Evolutionary conservation across 1,140 invertebrate species (phyloP).

Genomic region (Hyphantria cunea): DNA sequence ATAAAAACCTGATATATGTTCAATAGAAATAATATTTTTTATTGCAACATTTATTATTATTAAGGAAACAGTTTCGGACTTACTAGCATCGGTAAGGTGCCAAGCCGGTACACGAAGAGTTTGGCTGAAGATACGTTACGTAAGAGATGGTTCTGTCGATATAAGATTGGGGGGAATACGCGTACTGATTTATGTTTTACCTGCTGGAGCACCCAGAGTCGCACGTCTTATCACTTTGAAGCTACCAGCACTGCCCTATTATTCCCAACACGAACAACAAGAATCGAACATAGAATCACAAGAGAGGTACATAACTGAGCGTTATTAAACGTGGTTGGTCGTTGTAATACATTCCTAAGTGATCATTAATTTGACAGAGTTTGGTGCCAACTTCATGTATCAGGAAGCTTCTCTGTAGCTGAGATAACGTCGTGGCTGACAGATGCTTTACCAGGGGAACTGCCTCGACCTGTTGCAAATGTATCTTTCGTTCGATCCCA

Average conservation of each 20-base stretch:
- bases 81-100: constrained; percentile 69
- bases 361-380: constrained; percentile 34
- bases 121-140: constrained; percentile 58
- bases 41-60: constrained; percentile 11
- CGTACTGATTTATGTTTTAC: constrained; percentile 63
- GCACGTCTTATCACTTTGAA: constrained; percentile 59
- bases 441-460: constrained; percentile 60
- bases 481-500: constrained; percentile 59
- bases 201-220: constrained; percentile 66
- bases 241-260: constrained; percentile 61
- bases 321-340: not conserved
- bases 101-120: constrained; percentile 69
- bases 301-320: constrained; percentile 36
- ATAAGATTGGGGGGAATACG: constrained; percentile 41
- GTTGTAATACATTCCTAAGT: not conserved
- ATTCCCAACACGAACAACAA: constrained; percentile 58
- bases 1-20: not conserved
- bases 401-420: constrained; percentile 69
- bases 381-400: constrained; percentile 57
- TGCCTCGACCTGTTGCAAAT: constrained; percentile 58
- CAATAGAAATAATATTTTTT: not conserved
- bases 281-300: constrained; percentile 38
- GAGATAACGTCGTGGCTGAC: constrained; percentile 72
- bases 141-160: constrained; percentile 8
- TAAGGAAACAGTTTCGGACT: constrained; percentile 48